Conservation (phyloP, 2,797 vertebrate genomes). For the Acridotheres tristis region DNA sequence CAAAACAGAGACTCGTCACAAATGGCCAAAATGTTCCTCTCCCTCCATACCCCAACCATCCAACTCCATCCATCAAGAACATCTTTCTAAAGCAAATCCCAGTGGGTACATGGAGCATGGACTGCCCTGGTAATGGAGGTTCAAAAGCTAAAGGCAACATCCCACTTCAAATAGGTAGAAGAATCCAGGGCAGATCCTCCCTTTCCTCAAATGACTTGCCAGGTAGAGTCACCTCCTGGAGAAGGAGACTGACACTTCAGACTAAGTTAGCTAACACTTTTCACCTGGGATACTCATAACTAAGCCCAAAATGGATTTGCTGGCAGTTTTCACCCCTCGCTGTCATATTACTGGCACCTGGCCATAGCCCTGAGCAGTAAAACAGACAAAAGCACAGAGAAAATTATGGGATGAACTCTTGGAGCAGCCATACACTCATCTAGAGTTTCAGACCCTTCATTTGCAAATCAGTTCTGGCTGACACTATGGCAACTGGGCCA, state of each 20-base stretch:
- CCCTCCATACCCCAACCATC: not conserved
- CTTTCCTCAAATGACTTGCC: not conserved
- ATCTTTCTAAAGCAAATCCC: not conserved
- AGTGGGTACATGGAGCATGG: fast-evolving
- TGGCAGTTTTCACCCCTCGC: constrained; percentile 17
- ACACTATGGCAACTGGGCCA: constrained; percentile 6
- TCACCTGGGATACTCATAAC: constrained; percentile 43
- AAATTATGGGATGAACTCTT: constrained; percentile 38
- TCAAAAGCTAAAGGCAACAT: not conserved
- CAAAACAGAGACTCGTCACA: not conserved
- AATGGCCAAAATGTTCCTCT: not conserved
- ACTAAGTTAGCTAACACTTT: not conserved
- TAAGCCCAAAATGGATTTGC: constrained; percentile 63
- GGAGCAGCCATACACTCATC: not conserved
- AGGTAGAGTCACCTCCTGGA: not conserved
- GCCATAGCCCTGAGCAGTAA: constrained; percentile 28
- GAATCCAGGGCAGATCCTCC: not conserved
- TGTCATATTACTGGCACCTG: constrained; percentile 54
- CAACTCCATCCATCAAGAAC: not conserved
- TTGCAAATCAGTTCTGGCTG: constrained; percentile 32
- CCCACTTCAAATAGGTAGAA: not conserved
- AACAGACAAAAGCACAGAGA: constrained; percentile 15
- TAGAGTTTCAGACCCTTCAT: constrained; percentile 36
- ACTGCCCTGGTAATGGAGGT: not conserved
- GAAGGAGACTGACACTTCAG: not conserved